A percentile compares a stretch with the other conserved stretches of the same genome.
phyloP scores from a whole-genome alignment of 1,140 invertebrate genomes.

The Drosophila leontia region DNA sequence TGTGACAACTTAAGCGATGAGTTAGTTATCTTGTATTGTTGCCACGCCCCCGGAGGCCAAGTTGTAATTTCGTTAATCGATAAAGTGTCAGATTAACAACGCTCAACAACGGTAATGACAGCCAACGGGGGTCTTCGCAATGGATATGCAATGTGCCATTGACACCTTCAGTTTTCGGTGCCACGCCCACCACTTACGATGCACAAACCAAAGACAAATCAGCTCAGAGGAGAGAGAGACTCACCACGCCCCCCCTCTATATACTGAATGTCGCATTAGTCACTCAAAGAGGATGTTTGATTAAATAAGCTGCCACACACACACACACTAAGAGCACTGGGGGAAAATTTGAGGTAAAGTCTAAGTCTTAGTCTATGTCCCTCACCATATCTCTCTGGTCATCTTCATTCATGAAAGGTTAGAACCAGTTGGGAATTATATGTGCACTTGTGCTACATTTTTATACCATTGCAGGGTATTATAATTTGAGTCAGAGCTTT shows the following conservation, averaged over 20 bases:
- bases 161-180: conserved; percentile 33
- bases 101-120: conserved; percentile 41
- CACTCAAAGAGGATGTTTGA: conserved; percentile 46
- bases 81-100: conserved; percentile 55
- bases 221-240: not conserved
- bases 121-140: conserved; percentile 8
- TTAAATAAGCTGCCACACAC: conserved; percentile 33
- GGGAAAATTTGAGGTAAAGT: not conserved
- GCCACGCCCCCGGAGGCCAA: conserved; percentile 1
- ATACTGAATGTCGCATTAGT: conserved; percentile 31
- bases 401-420: too few species aligned
- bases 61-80: conserved; percentile 43
- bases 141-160: conserved; percentile 13
- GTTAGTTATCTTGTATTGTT: conserved; percentile 17
- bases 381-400: too few species aligned
- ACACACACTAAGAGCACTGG: conserved; percentile 5
- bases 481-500: too few species aligned
- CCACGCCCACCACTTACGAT: conserved; percentile 33
- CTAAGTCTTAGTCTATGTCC: too few species aligned
- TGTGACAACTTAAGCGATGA: conserved; percentile 21
- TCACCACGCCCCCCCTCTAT: not conserved
- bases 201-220: conserved; percentile 24
- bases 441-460: too few species aligned
- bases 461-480: too few species aligned
- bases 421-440: too few species aligned